Evolutionary conservation across 1,140 invertebrate species (phyloP).

Genomic region (Copidosoma floridanum): DNA sequence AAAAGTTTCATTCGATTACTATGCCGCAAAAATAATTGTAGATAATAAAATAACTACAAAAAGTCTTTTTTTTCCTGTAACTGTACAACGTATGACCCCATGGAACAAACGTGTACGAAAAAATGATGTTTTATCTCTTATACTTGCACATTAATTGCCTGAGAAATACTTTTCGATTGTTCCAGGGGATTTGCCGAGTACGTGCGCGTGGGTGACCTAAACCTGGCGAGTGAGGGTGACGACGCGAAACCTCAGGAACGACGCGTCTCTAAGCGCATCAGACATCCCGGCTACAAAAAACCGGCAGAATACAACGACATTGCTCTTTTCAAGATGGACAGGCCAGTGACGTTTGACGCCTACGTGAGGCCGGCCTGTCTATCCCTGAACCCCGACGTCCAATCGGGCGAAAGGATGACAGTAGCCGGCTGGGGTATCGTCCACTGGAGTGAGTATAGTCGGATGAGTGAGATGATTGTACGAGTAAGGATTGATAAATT

Average conservation of each 20-base stretch:
- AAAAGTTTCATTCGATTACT: no score
- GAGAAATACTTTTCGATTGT: no score
- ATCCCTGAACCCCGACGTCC: not conserved
- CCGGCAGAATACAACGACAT: slow-evolving; percentile 59
- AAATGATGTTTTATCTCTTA: no score
- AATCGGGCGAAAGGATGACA: slow-evolving; percentile 35
- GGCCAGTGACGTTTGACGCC: slow-evolving; percentile 50
- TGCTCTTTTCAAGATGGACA: slow-evolving; percentile 55
- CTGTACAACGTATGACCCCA: no score
- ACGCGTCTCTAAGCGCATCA: slow-evolving; percentile 47
- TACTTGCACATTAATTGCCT: no score
- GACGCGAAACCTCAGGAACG: slow-evolving; percentile 51
- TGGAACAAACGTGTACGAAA: no score
- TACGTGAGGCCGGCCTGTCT: slow-evolving; percentile 60
- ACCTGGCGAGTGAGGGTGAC: slow-evolving; percentile 50
- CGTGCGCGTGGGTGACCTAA: slow-evolving; percentile 58
- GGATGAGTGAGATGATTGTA: no score
- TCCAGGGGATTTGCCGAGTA: slow-evolving; percentile 39
- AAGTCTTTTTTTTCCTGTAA: no score
- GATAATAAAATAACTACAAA: no score
- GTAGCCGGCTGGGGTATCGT: slow-evolving; percentile 60
- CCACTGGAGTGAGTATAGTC: slow-evolving; percentile 43
- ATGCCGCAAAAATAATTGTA: no score
- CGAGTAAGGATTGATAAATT: no score
- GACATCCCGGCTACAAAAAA: slow-evolving; percentile 56